Conservation (phyloP, 2,797 vertebrate species). For the Denticeps clupeoides region DNA sequence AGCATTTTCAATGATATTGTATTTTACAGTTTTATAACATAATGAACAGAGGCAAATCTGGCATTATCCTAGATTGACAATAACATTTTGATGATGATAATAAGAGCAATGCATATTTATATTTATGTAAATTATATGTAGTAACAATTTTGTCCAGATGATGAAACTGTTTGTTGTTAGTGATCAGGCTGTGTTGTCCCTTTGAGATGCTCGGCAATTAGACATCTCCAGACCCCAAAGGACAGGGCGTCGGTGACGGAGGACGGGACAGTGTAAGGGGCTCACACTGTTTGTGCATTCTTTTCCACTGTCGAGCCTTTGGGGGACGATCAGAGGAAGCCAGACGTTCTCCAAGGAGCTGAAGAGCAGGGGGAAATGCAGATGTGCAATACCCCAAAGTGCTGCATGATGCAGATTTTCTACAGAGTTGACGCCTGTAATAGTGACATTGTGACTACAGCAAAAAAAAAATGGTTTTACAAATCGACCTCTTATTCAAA, state of each 20-base stretch:
- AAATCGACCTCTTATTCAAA: no score
- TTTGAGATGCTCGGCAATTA: conserved; percentile 36
- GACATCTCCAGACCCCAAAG: conserved; percentile 16
- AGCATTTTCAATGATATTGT: no score
- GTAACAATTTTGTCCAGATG: conserved; percentile 15
- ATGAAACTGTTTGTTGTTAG: conserved; percentile 27
- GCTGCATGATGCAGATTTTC: conserved; percentile 8
- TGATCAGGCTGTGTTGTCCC: conserved; percentile 28
- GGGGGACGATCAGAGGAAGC: conserved; percentile 37
- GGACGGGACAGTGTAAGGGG: not conserved
- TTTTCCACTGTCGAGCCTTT: conserved; percentile 46
- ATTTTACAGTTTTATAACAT: no score
- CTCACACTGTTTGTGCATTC: conserved; percentile 21
- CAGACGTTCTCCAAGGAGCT: conserved; percentile 22
- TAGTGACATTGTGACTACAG: no score
- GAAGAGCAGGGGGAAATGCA: conserved; percentile 16
- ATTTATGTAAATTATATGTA: conserved; percentile 1
- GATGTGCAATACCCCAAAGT: conserved; percentile 24
- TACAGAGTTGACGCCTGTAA: no score
- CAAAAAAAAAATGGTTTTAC: no score
- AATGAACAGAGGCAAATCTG: no score
- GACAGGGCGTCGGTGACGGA: conserved; percentile 13
- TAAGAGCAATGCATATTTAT: not conserved
- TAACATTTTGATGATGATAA: no score
- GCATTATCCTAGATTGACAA: no score